These are phyloP conservation scores for Cheilosia urbana DNA, from an alignment of 2,888 invertebrate genomes.

Conservation along the genomic window DNA sequence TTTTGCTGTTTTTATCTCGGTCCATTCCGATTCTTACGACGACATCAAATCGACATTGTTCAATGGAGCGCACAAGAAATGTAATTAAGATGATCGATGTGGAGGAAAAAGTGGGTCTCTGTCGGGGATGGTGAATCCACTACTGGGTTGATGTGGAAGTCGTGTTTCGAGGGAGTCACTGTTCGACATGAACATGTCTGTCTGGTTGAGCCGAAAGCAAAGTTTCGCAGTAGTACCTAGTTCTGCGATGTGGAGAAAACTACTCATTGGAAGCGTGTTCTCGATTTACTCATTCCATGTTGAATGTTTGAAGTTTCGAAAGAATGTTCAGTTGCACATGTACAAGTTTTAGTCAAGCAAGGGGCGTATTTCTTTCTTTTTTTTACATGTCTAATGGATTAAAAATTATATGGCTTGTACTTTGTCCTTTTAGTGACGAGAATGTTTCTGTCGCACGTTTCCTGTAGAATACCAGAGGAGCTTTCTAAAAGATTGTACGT, in stretches of 20 bases:
- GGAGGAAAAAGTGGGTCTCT: constrained; percentile 27
- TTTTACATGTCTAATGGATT: too few relatives aligned
- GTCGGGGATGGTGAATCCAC: not conserved
- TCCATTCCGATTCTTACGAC: constrained; percentile 22
- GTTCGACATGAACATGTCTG: constrained; percentile 9
- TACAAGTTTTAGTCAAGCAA: too few relatives aligned
- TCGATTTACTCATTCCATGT: not conserved
- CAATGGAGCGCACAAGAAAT: constrained; percentile 64
- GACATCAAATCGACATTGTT: constrained; percentile 50
- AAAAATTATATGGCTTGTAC: too few relatives aligned
- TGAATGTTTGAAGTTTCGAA: not conserved
- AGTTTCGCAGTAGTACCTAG: not conserved
- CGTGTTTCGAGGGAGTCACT: constrained; percentile 8
- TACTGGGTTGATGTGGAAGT: constrained; percentile 1
- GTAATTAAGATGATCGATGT: constrained; percentile 71
- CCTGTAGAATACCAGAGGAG: too few relatives aligned
- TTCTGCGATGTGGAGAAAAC: not conserved
- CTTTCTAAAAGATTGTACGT: too few relatives aligned
- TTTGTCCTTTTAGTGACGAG: too few relatives aligned
- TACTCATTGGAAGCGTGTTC: constrained; percentile 24
- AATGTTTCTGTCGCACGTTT: too few relatives aligned
- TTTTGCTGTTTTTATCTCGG: constrained; percentile 21
- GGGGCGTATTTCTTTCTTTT: too few relatives aligned
- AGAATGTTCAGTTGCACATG: not conserved
- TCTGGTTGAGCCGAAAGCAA: constrained; percentile 15